These are phyloP conservation scores for Cosmopolites sordidus DNA, from an alignment of 2,888 invertebrate species.

Conservation along the genomic window DNA sequence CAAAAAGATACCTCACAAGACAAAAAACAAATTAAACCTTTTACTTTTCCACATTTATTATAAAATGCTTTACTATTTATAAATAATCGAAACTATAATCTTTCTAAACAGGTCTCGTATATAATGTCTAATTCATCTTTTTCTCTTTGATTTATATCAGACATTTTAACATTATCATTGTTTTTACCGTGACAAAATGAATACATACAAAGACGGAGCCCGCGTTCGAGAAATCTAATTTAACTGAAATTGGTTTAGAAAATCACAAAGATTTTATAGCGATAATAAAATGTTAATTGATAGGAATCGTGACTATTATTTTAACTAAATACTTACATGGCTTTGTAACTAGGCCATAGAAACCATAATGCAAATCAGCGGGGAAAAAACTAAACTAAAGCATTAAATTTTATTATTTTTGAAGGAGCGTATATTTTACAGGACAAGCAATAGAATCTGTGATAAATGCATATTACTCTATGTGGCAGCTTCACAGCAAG, in stretches of 20 bases:
- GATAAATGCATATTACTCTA: constrained; percentile 17
- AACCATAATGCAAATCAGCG: constrained; percentile 8
- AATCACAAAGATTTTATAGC: constrained; percentile 12
- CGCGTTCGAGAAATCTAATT: not conserved
- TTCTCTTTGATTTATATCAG: too few species aligned
- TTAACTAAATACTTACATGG: constrained; percentile 16
- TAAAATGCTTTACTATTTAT: too few species aligned
- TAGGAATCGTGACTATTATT: constrained; percentile 15
- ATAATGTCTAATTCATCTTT: too few species aligned
- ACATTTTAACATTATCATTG: too few species aligned
- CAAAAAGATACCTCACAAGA: too few species aligned
- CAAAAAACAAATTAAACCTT: too few species aligned
- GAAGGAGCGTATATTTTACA: constrained; percentile 7
- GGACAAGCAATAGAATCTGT: constrained; percentile 18
- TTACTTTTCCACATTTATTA: too few species aligned
- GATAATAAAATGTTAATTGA: constrained; percentile 17
- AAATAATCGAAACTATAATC: too few species aligned
- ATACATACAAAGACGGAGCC: too few species aligned
- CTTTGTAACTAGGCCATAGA: constrained; percentile 17
- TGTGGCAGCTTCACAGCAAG: constrained; percentile 15
- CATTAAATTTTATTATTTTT: constrained; percentile 19
- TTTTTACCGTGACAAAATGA: too few species aligned
- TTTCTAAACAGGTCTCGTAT: too few species aligned
- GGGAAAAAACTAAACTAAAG: constrained; percentile 8
- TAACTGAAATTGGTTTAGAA: constrained; percentile 9